Base-by-base conservation (phyloP, 2,888 invertebrate genomes). In the Ptychoptera contaminata region DNA sequence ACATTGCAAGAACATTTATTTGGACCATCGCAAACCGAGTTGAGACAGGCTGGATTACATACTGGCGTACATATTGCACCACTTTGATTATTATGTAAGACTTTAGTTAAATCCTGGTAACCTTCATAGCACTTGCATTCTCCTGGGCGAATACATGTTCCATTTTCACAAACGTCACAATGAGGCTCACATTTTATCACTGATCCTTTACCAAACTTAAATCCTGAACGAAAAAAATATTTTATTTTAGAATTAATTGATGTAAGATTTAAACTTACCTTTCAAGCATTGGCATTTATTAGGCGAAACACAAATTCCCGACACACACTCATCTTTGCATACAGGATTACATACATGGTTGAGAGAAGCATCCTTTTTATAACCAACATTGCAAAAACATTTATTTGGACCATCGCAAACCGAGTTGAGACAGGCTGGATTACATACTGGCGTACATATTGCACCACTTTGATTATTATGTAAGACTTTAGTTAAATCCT, bases 201-300 rank as follows among this genome's bases (percentile, higher is more conserved):
- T 7, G 23, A 23, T 23, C 23, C 23, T 23, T 7, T 7, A 23
- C 4, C 23, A 23, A 23, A 23, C 7, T 23, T 23, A 23, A 5
- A 23, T 23, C 23, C 23, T 23, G 23, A 23, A n/a, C n/a, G n/a
- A n/a, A n/a, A n/a, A 23, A 23, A 23, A 23, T 23, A 23, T 5
- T 23, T 7, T 5, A 23, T 23, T 23, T 23, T 23, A 23, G 23
- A 23, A 23, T 3, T 7, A 5, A 23, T 7, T 7, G 23, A 5
- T 7, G 7, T 23, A 5, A 5, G 23, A 23, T 23, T 23, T 5
- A 7, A 23, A 23, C 23, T 23, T 7, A 16, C 73, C 73, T 6
- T 59, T 51, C n/a, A 61, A 57, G 52, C 77, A 77, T 16, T 59
- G 60, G 55, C 77, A 77, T 1, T 64, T 57, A 48, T 72, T 69